These are phyloP conservation scores for Drosophila pseudotakahashii DNA, from an alignment of 2,888 invertebrate genomes.

Conservation along the genomic window DNA sequence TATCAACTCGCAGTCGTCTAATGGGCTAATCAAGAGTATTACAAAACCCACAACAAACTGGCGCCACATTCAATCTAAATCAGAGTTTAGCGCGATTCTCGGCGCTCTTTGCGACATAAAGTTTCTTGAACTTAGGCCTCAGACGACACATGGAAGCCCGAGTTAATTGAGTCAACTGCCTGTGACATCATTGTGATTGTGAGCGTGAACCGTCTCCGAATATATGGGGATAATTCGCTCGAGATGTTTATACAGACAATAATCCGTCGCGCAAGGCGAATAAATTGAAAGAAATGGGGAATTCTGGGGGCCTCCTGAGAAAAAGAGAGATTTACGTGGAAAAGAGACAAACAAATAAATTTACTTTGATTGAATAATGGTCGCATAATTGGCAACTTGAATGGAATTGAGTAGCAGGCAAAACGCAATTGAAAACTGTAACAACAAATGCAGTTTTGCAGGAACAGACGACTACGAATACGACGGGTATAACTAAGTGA, in stretches of 20 bases:
- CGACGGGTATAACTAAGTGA: slow-evolving; percentile 71
- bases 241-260: slow-evolving; percentile 73
- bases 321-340: slow-evolving; percentile 64
- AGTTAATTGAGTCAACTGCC: slow-evolving; percentile 65
- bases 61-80: slow-evolving; percentile 53
- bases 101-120: slow-evolving; percentile 26
- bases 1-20: slow-evolving; percentile 20
- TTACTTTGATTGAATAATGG: slow-evolving; percentile 85
- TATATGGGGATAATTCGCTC: slow-evolving; percentile 66
- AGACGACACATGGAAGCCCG: slow-evolving; percentile 7
- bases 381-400: slow-evolving; percentile 85
- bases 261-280: slow-evolving; percentile 75
- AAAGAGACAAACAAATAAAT: slow-evolving; percentile 84
- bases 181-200: slow-evolving; percentile 63
- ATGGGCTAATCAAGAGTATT: slow-evolving; percentile 31
- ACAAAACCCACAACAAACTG: slow-evolving; percentile 37
- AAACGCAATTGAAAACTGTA: slow-evolving; percentile 77
- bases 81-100: slow-evolving; percentile 32
- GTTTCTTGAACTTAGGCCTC: slow-evolving; percentile 67
- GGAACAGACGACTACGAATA: slow-evolving; percentile 26
- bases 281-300: slow-evolving; percentile 65
- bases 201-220: slow-evolving; percentile 7
- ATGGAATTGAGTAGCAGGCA: slow-evolving; percentile 85
- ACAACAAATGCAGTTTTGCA: slow-evolving; percentile 42
- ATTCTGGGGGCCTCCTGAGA: slow-evolving; percentile 22